A percentile compares a stretch with the other conserved stretches of the same genome.
These are phyloP conservation scores for Manis crassicaudata DNA, from an alignment of 2,797 vertebrate species.

Conservation along the genomic window DNA sequence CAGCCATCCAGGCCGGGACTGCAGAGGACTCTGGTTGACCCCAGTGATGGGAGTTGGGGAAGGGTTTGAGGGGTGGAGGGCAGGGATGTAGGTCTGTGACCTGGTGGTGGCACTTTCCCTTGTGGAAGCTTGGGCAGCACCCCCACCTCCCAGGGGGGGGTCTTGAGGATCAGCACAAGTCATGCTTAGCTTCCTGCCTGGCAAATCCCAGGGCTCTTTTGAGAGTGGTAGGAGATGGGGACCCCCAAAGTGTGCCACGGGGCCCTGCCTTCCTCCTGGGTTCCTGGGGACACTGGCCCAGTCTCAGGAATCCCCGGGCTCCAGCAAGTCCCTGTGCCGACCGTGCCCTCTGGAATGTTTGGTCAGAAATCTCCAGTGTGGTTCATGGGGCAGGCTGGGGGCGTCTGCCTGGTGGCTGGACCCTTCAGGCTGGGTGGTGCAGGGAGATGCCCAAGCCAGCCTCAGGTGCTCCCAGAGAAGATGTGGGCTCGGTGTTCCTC, in stretches of 20 bases:
- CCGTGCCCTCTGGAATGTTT: constrained; percentile 72
- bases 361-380: constrained; percentile 65
- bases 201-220: not conserved
- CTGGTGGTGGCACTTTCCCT: not conserved
- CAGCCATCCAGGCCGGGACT: not conserved
- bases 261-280: not conserved
- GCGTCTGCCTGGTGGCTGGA: not conserved
- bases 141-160: not conserved
- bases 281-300: not conserved
- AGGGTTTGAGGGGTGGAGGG: not conserved
- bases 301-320: not conserved
- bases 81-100: not conserved
- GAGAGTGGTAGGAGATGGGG: not conserved
- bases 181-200: not conserved
- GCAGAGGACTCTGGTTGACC: not conserved
- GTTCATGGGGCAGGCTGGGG: constrained; percentile 62
- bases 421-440: not conserved
- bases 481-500: constrained; percentile 80
- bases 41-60: not conserved
- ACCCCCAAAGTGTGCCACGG: not conserved
- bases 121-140: fast-evolving
- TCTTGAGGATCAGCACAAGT: not conserved
- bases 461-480: constrained; percentile 60
- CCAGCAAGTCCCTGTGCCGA: not conserved
- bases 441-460: not conserved